These are phyloP conservation scores for Mastacembelus armatus DNA, from an alignment of 2,797 vertebrate species.

Conservation along the genomic window DNA sequence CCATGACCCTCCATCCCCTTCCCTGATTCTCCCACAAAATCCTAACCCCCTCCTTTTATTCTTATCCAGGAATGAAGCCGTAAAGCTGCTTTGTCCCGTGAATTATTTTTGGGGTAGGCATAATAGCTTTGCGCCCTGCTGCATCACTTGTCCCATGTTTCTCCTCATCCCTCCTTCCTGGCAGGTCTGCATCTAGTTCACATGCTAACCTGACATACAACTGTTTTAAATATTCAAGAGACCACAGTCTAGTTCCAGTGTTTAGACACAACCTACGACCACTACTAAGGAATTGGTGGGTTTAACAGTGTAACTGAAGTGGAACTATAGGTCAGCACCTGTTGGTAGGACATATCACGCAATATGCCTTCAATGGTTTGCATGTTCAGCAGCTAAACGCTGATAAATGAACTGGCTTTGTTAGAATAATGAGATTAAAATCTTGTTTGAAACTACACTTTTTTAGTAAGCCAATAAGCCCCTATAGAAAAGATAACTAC, in stretches of 20 bases:
- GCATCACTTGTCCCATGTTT: slow-evolving; percentile 73
- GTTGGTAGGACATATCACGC: slow-evolving; percentile 21
- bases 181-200: slow-evolving; percentile 57
- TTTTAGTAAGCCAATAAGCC: slow-evolving; percentile 32
- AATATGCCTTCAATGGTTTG: background rate
- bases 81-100: slow-evolving; percentile 78
- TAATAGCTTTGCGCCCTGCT: slow-evolving; percentile 78
- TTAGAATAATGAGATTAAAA: slow-evolving; percentile 48
- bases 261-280: slow-evolving; percentile 16
- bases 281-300: background rate
- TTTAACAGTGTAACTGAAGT: background rate
- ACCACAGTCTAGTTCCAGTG: slow-evolving; percentile 19
- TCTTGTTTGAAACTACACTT: slow-evolving; percentile 31
- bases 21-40: slow-evolving; percentile 60
- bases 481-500: slow-evolving; percentile 20
- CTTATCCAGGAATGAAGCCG: slow-evolving; percentile 85
- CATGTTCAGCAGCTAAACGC: slow-evolving; percentile 31
- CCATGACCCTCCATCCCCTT: slow-evolving; percentile 65
- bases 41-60: slow-evolving; percentile 80
- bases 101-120: slow-evolving; percentile 81
- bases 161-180: slow-evolving; percentile 68
- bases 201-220: slow-evolving; percentile 57
- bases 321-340: slow-evolving; percentile 34
- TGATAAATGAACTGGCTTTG: slow-evolving; percentile 39
- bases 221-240: slow-evolving; percentile 54